A percentile compares a stretch with the other conserved stretches of the same genome.
phyloP scores from a whole-genome alignment of 1,140 invertebrate species.

The Drosophila orena region DNA sequence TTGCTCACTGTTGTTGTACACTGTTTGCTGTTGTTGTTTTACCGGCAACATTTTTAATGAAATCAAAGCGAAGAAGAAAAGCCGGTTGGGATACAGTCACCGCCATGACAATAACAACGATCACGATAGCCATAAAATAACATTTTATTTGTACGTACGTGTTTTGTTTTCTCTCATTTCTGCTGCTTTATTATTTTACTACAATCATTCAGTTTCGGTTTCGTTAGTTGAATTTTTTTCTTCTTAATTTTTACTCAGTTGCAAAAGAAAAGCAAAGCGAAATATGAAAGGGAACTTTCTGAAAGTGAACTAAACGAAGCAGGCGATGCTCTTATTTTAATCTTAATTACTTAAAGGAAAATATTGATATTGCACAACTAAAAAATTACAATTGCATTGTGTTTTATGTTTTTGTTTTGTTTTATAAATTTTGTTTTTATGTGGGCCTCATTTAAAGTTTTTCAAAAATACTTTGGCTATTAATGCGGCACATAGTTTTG shows the following conservation, averaged over 20 bases:
- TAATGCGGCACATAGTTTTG: no score
- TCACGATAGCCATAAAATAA: constrained; percentile 25
- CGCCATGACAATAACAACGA: constrained; percentile 22
- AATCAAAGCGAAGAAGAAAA: constrained; percentile 37
- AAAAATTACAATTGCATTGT: background rate
- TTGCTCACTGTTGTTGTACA: constrained; percentile 16
- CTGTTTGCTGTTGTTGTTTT: constrained; percentile 35
- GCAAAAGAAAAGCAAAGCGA: constrained; percentile 5
- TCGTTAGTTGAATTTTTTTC: constrained; percentile 15
- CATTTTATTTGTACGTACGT: constrained; percentile 12
- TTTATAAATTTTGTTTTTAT: background rate
- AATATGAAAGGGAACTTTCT: background rate
- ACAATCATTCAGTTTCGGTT: constrained; percentile 43
- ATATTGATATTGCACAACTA: no score
- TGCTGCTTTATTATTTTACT: constrained; percentile 22
- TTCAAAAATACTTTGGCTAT: no score
- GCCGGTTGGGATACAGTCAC: constrained; percentile 22
- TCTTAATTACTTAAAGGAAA: background rate
- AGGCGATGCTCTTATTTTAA: background rate
- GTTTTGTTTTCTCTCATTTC: constrained; percentile 6
- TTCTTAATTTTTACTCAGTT: constrained; percentile 3
- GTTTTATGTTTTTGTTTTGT: no score
- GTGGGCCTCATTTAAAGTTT: background rate
- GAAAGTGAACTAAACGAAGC: background rate
- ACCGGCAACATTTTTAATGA: constrained; percentile 44